Percentiles rank a stretch among this genome's conserved stretches.
Evolutionary conservation across 2,888 invertebrate genomes (phyloP).

Genomic region (Pocota personata): DNA sequence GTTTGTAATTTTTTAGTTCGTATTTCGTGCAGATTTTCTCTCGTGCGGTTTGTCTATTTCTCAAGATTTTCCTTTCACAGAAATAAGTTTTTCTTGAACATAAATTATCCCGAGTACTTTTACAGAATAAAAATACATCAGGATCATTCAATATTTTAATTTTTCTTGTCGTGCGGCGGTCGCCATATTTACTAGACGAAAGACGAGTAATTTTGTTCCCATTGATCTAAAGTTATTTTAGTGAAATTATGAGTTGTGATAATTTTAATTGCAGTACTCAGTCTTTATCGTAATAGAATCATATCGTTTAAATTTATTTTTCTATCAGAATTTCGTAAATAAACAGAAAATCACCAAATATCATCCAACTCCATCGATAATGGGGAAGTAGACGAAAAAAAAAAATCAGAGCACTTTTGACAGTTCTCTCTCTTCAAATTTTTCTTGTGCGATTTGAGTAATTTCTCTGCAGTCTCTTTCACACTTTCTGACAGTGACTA

Average conservation of each 20-base stretch:
- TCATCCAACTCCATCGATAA: neutral
- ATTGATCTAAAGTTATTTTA: neutral
- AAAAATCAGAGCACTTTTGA: neutral
- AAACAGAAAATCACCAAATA: neutral
- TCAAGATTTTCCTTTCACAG: neutral
- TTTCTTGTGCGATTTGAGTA: conserved; percentile 1
- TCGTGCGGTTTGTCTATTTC: neutral
- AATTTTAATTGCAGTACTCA: neutral
- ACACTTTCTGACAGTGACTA: conserved; percentile 1
- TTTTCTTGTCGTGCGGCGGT: conserved; percentile 6
- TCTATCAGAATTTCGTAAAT: neutral
- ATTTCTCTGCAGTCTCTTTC: conserved; percentile 22
- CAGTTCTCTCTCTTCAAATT: conserved; percentile 15
- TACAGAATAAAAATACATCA: neutral
- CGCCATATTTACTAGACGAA: conserved; percentile 33
- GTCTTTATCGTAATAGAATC: too few relatives aligned
- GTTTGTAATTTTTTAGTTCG: neutral
- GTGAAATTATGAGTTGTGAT: neutral
- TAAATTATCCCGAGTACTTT: neutral
- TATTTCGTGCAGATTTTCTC: neutral
- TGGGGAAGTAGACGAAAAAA: neutral
- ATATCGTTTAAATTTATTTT: neutral
- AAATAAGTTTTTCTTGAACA: neutral
- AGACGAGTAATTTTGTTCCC: neutral
- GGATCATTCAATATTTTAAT: neutral